These are phyloP conservation scores for Eublepharis macularius DNA, from an alignment of 2,113 vertebrate genomes.

Conservation along the genomic window DNA sequence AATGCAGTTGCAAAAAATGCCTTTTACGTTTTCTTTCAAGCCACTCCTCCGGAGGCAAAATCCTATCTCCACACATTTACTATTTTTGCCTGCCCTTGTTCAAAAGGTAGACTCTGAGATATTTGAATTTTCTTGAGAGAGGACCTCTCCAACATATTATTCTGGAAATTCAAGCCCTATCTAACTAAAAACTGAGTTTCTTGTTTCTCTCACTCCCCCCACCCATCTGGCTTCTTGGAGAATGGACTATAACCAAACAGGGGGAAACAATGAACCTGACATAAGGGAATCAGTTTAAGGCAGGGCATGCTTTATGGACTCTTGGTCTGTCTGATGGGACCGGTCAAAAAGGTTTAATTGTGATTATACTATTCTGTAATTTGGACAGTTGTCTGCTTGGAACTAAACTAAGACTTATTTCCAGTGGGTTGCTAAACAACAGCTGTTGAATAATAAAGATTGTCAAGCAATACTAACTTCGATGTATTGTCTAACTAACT, in stretches of 20 bases:
- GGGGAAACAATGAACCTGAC: not conserved
- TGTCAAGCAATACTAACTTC: conserved; percentile 19
- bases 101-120: too few relatives aligned
- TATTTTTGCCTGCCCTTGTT: too few relatives aligned
- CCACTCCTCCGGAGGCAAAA: too few relatives aligned
- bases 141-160: too few relatives aligned
- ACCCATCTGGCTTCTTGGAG: not conserved
- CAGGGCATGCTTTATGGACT: not conserved
- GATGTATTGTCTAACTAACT: too few relatives aligned
- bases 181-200: too few relatives aligned
- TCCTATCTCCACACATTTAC: too few relatives aligned
- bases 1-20: too few relatives aligned
- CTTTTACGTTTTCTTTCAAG: too few relatives aligned
- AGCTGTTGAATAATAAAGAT: not conserved
- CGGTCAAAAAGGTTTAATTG: not conserved
- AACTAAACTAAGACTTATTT: conserved; percentile 25
- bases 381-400: conserved; percentile 2
- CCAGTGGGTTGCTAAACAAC: conserved; percentile 4
- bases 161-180: too few relatives aligned
- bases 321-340: not conserved
- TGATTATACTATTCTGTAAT: not conserved
- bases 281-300: not conserved
- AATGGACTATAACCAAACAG: not conserved
- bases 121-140: too few relatives aligned
- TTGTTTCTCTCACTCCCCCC: too few relatives aligned